These are phyloP conservation scores for Circaetus cinerascens DNA, from an alignment of 2,113 vertebrate genomes.

Conservation along the genomic window DNA sequence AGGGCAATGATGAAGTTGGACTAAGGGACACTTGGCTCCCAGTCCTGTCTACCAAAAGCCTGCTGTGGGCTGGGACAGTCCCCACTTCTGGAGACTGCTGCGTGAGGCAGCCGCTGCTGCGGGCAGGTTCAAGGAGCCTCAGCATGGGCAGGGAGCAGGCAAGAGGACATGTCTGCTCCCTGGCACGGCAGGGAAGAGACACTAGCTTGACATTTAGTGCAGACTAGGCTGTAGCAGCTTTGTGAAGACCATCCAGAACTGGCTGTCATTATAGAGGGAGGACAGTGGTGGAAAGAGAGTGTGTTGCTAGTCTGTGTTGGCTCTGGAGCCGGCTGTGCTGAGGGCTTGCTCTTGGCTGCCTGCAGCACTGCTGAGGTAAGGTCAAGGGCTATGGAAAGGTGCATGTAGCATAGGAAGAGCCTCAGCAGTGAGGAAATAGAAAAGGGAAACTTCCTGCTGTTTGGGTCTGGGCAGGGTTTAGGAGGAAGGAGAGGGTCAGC, in stretches of 20 bases:
- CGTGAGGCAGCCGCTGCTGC: background rate
- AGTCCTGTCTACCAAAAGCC: background rate
- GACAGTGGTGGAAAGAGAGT: background rate
- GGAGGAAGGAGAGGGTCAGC: background rate
- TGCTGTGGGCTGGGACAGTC: background rate
- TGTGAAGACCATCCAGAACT: background rate
- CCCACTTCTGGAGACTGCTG: background rate
- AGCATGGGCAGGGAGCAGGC: rapidly evolving
- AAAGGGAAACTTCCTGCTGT: background rate
- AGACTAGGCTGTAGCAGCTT: background rate
- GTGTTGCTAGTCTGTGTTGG: background rate
- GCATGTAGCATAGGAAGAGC: rapidly evolving
- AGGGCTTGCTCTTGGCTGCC: background rate
- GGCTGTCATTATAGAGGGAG: background rate
- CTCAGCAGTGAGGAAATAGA: background rate
- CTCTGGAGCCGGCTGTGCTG: background rate
- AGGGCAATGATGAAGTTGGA: background rate
- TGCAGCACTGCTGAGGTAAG: background rate
- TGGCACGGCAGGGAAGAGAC: background rate
- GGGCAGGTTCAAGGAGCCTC: background rate
- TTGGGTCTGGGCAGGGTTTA: background rate
- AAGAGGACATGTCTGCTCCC: background rate
- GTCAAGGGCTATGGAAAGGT: background rate
- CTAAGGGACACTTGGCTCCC: background rate
- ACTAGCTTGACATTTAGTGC: background rate